Evolutionary conservation across 2,113 vertebrate species (phyloP), one percentile per base, ranked within the genome.

Genomic region (Rhynchopsitta pachyrhyncha): DNA sequence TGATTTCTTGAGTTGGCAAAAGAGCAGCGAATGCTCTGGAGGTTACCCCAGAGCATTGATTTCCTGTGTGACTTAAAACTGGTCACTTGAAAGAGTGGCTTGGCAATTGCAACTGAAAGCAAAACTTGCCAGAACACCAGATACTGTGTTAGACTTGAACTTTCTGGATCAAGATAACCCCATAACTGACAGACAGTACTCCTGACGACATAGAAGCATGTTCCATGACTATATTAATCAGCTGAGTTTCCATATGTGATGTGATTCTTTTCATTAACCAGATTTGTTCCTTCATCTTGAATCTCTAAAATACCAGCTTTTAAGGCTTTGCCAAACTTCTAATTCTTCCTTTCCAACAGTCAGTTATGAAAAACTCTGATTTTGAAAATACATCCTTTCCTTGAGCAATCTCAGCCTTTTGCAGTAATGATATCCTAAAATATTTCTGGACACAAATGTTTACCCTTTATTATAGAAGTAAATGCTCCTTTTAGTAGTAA

Each of bases 281-380:
- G 29, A 60, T 92, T 79, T 84, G 35, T 93, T 96, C 73, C 33
- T 83, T 92, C 57, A 6, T 81, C 73, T 92, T 50, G 44, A 33
- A 63, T 81, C 62, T 93, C 47, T 71, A 46, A 94, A 95, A 94
- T 81, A 62, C 6, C 57, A 86, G 27, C 47, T 82, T 68, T 68
- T 37, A 75, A 86, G 67, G 9, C 24, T 92, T 75, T 84, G 29
- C 57, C 85, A 85, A 81, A 37, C 44, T 80, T 66, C 67, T 82
- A 63, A 41, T 77, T 94, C 76, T 90, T 86, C 60, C 77, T 88
- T 95, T 91, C 62, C 83, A 62, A 59, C 60, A 91, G 53, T 42
- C 50, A 73, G 35, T 86, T 70, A 74, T 33, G 42, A 90, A 93
- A 96, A 94, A 86, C 17, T 17, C 13, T 22, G 4, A 4, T 35